Evolutionary conservation across 2,888 invertebrate species (phyloP).

Genomic region (Tinea semifulvella): DNA sequence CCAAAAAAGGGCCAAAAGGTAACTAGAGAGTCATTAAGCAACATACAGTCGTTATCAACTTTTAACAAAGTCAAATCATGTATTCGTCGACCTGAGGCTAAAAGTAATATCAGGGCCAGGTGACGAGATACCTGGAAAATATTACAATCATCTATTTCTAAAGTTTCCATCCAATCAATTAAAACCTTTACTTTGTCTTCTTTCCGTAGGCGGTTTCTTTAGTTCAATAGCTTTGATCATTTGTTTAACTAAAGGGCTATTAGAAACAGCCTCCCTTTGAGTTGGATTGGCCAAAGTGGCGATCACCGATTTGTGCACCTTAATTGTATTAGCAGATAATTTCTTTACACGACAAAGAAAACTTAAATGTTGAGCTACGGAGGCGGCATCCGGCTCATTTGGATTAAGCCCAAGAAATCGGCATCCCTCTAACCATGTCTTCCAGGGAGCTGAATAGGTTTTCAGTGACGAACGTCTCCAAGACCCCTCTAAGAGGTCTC

Average conservation of each 20-base stretch:
- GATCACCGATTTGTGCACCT: slow-evolving; percentile 2
- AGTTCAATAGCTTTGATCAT: slow-evolving; percentile 1
- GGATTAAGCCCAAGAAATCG: not conserved
- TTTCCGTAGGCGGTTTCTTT: slow-evolving; percentile 1
- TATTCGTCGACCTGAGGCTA: slow-evolving; percentile 12
- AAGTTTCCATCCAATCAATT: not conserved
- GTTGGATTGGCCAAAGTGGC: not conserved
- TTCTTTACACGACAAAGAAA: not conserved
- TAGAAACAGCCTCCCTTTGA: not conserved
- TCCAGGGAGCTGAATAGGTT: slow-evolving; percentile 12
- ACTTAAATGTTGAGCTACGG: not conserved
- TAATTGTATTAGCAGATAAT: not conserved
- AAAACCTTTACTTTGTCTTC: not conserved
- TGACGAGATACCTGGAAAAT: slow-evolving; percentile 10
- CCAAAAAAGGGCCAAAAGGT: slow-evolving; percentile 13
- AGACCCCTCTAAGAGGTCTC: not conserved
- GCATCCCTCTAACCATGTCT: not conserved
- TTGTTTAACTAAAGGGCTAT: slow-evolving; percentile 2
- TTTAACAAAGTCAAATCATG: slow-evolving; percentile 9
- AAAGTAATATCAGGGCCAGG: slow-evolving; percentile 3
- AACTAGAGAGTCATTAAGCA: not conserved
- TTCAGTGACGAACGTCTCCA: slow-evolving; percentile 7
- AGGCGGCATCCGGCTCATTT: not conserved
- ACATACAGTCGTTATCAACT: not conserved
- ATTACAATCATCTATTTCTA: not conserved